Percentiles rank a stretch among this genome's conserved stretches.
phyloP scores from a whole-genome alignment of 2,113 vertebrate genomes.

The Fregetta grallaria region DNA sequence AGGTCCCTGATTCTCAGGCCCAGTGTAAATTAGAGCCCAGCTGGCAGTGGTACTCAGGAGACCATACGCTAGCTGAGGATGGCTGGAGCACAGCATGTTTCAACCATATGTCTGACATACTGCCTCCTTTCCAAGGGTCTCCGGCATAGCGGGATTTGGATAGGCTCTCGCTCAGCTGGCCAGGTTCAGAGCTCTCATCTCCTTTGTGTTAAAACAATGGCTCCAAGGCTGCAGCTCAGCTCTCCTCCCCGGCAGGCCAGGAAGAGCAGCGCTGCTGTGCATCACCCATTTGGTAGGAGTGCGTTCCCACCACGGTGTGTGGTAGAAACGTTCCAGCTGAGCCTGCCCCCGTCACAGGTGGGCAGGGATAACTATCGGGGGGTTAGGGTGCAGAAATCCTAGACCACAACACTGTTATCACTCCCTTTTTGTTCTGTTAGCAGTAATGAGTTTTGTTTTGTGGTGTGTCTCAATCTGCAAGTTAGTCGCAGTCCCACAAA shows the following conservation, averaged over 20 bases:
- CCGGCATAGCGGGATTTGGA: slow-evolving; percentile 16
- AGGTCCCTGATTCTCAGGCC: slow-evolving; percentile 42
- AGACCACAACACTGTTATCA: not conserved
- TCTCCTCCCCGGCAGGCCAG: not conserved
- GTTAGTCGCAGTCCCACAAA: not conserved
- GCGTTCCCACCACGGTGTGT: rapidly evolving
- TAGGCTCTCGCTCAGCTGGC: slow-evolving; percentile 26
- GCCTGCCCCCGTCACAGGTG: not conserved
- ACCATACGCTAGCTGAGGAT: slow-evolving; percentile 63
- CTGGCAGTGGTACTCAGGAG: slow-evolving; percentile 51
- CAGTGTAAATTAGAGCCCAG: slow-evolving; percentile 58
- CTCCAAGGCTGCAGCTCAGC: not conserved
- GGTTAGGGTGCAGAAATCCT: not conserved
- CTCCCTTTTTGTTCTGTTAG: not conserved
- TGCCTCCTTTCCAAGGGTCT: slow-evolving; percentile 56
- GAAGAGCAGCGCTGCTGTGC: not conserved
- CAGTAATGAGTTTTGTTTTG: not conserved
- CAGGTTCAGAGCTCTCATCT: slow-evolving; percentile 22
- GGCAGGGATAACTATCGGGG: not conserved
- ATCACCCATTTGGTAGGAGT: not conserved
- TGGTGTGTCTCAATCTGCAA: not conserved
- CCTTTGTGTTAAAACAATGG: slow-evolving; percentile 50
- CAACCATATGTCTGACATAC: slow-evolving; percentile 63
- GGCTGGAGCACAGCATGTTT: slow-evolving; percentile 62
- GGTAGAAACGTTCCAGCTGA: not conserved